Percentiles rank a stretch among this genome's conserved stretches.
These are phyloP conservation scores for Protophormia terraenovae DNA, from an alignment of 2,888 invertebrate genomes.

Conservation along the genomic window DNA sequence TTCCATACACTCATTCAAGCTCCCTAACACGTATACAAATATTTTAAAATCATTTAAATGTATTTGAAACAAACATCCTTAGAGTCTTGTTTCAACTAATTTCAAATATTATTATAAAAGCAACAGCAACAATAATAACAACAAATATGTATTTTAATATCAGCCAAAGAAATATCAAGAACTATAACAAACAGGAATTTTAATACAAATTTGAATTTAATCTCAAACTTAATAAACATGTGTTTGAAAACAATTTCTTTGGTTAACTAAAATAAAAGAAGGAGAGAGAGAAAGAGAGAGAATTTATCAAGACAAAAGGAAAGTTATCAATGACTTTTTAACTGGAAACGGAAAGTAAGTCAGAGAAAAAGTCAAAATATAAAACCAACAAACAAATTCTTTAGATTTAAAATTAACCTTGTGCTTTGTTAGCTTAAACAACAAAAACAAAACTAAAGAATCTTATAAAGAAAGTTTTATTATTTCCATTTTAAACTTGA, in stretches of 20 bases:
- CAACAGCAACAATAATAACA: background rate
- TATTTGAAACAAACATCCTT: background rate
- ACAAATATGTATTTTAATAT: background rate
- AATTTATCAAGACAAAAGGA: background rate
- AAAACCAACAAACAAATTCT: background rate
- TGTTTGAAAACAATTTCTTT: too few relatives aligned
- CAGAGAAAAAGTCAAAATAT: background rate
- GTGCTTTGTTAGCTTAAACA: background rate
- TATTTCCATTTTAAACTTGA: background rate
- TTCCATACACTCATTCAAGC: background rate
- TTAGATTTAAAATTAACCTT: conserved; percentile 14
- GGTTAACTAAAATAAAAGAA: background rate
- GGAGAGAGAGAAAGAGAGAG: background rate
- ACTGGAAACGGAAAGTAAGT: conserved; percentile 10
- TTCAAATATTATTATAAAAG: conserved; percentile 1
- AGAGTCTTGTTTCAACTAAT: conserved; percentile 15
- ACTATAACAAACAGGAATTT: background rate
- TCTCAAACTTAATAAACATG: background rate
- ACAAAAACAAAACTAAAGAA: background rate
- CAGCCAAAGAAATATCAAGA: background rate
- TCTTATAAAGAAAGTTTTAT: conserved; percentile 22
- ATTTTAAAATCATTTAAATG: background rate
- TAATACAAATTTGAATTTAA: background rate
- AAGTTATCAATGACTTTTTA: conserved; percentile 31
- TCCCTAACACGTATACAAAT: background rate